Evolutionary conservation across 2,888 invertebrate genomes (phyloP).

Genomic region (Hemistola chrysoprasaria): DNA sequence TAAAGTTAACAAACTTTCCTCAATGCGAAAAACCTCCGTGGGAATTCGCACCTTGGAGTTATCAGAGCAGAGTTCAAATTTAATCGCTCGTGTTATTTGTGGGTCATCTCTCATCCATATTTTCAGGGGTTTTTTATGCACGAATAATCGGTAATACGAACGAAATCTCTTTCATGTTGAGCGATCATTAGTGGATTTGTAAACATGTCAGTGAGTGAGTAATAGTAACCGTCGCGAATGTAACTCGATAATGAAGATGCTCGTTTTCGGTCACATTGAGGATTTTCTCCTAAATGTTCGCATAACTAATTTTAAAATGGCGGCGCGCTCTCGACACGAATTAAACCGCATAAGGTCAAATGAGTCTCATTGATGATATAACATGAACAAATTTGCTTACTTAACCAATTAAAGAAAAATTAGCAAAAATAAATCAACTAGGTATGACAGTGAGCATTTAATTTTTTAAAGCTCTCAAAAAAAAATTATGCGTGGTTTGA

Average conservation of each 20-base stretch:
- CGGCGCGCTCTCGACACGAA: constrained; percentile 11
- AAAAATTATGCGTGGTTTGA: too few species aligned
- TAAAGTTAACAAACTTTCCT: constrained; percentile 34
- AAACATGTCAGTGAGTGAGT: constrained; percentile 26
- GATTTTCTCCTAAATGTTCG: constrained; percentile 1
- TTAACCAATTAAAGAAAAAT: too few species aligned
- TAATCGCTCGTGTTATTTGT: constrained; percentile 33
- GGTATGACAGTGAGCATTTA: too few species aligned
- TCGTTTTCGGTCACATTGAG: neutral
- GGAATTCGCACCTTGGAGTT: constrained; percentile 30
- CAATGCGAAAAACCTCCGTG: constrained; percentile 34
- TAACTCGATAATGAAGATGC: constrained; percentile 30
- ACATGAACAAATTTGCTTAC: too few species aligned
- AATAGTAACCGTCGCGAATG: constrained; percentile 32
- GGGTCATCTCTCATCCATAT: constrained; percentile 42
- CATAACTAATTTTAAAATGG: constrained; percentile 6
- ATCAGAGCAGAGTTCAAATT: constrained; percentile 43
- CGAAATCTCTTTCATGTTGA: constrained; percentile 39
- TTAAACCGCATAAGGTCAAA: neutral
- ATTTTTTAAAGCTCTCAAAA: too few species aligned
- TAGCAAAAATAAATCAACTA: too few species aligned
- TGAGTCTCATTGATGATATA: constrained; percentile 16
- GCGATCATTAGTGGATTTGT: constrained; percentile 32
- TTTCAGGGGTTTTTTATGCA: constrained; percentile 42
- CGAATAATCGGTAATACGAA: constrained; percentile 42